phyloP scores from a whole-genome alignment of 1,140 invertebrate species.

The Drusus annulatus region DNA sequence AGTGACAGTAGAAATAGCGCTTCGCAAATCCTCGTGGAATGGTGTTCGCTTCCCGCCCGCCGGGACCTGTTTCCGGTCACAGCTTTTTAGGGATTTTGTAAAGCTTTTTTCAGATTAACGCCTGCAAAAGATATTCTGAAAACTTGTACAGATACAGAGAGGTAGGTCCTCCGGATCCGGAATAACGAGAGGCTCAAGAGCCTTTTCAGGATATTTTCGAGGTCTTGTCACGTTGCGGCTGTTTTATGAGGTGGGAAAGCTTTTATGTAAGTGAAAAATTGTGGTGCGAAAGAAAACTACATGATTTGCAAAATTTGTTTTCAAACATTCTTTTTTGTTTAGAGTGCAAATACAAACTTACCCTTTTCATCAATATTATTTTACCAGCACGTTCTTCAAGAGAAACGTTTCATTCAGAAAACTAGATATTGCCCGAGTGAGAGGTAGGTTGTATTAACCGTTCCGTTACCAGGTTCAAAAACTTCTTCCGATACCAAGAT shows the following conservation, averaged over 20 bases:
- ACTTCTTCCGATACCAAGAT: too few relatives aligned
- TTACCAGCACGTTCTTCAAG: too few relatives aligned
- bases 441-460: too few relatives aligned
- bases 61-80: slow-evolving; percentile 32
- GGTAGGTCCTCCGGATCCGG: neutral
- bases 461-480: too few relatives aligned
- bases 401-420: too few relatives aligned
- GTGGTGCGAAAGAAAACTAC: neutral
- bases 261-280: slow-evolving; percentile 29
- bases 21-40: slow-evolving; percentile 24
- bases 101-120: slow-evolving; percentile 39
- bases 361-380: too few relatives aligned
- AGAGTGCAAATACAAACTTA: too few relatives aligned
- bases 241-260: slow-evolving; percentile 22
- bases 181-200: slow-evolving; percentile 1
- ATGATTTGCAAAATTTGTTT: too few relatives aligned
- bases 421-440: too few relatives aligned
- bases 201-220: slow-evolving; percentile 14
- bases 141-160: slow-evolving; percentile 17
- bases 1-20: neutral
- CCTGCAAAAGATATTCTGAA: slow-evolving; percentile 25
- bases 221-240: neutral
- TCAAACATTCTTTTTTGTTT: too few relatives aligned
- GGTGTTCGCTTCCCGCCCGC: slow-evolving; percentile 22
- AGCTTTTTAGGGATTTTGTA: slow-evolving; percentile 32